phyloP scores from a whole-genome alignment of 2,113 vertebrate species.

The Erinaceus europaeus region DNA sequence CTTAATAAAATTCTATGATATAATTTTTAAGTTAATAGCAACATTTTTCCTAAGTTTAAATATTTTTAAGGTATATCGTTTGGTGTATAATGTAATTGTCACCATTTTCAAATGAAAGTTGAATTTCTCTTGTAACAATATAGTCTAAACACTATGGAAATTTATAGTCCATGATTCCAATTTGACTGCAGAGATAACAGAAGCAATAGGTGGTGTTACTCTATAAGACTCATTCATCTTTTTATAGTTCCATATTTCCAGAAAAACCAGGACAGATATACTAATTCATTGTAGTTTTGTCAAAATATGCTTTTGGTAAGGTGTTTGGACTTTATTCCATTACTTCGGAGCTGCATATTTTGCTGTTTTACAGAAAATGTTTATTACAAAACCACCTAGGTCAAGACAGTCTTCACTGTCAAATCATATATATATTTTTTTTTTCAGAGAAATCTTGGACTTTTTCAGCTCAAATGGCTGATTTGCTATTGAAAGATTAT shows the following conservation, averaged over 20 bases:
- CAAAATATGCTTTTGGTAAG: constrained; percentile 28
- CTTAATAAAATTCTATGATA: neutral
- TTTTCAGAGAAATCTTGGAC: neutral
- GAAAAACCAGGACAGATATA: constrained; percentile 20
- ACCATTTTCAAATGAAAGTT: constrained; percentile 28
- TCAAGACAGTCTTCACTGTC: neutral
- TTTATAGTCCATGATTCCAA: neutral
- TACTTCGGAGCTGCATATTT: neutral
- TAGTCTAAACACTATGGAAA: neutral
- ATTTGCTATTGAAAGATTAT: neutral
- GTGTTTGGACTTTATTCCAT: constrained; percentile 11
- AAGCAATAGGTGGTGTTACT: too few species aligned
- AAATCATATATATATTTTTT: neutral
- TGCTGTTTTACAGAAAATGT: neutral
- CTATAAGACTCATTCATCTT: too few species aligned
- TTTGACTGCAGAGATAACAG: too few species aligned
- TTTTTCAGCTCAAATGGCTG: constrained; percentile 5
- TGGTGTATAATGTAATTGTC: constrained; percentile 15
- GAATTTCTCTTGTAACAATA: neutral
- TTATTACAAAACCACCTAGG: neutral
- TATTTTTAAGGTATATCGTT: constrained; percentile 5
- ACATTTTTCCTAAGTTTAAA: neutral
- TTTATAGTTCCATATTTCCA: neutral
- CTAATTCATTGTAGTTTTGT: constrained; percentile 8
- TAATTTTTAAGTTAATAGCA: neutral